phyloP scores from a whole-genome alignment of 64 coral and sea anemone species.

The Pocillopora verrucosa region DNA sequence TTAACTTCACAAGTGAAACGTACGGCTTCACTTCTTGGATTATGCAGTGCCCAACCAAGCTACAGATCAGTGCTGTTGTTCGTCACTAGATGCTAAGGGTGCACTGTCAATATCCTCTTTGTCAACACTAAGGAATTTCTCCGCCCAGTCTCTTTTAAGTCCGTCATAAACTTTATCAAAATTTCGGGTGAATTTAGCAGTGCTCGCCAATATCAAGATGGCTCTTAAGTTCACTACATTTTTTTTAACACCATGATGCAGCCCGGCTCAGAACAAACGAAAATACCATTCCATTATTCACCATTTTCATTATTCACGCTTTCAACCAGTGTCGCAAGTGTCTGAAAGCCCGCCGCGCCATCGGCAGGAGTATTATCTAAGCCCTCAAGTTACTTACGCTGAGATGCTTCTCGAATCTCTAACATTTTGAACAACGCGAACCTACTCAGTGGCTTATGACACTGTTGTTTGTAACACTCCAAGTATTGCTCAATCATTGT shows the following conservation, averaged over 20 bases:
- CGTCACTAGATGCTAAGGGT: conserved; percentile 9
- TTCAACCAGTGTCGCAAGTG: too few relatives aligned
- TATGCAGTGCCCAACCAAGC: too few relatives aligned
- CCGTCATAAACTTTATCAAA: conserved; percentile 24
- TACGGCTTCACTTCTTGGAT: too few relatives aligned
- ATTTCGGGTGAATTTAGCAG: conserved; percentile 23
- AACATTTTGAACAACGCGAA: conserved; percentile 9
- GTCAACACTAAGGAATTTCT: conserved; percentile 35
- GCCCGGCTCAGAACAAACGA: conserved; percentile 7
- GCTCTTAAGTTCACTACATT: conserved; percentile 40
- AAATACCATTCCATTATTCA: neutral
- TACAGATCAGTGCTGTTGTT: neutral
- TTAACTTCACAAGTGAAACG: conserved; percentile 14
- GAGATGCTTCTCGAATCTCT: conserved; percentile 7
- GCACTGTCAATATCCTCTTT: neutral
- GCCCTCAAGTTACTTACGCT: too few relatives aligned
- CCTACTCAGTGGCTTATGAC: conserved; percentile 38
- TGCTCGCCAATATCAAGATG: conserved; percentile 59
- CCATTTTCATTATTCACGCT: too few relatives aligned
- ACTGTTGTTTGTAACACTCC: conserved; percentile 49
- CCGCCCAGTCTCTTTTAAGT: conserved; percentile 40
- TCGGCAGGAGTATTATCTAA: too few relatives aligned
- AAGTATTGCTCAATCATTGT: conserved; percentile 36
- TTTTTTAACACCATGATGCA: conserved; percentile 45
- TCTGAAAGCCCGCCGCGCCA: too few relatives aligned